Evolutionary conservation across 2,113 vertebrate species (phyloP).

Genomic region (Eleginops maclovinus): DNA sequence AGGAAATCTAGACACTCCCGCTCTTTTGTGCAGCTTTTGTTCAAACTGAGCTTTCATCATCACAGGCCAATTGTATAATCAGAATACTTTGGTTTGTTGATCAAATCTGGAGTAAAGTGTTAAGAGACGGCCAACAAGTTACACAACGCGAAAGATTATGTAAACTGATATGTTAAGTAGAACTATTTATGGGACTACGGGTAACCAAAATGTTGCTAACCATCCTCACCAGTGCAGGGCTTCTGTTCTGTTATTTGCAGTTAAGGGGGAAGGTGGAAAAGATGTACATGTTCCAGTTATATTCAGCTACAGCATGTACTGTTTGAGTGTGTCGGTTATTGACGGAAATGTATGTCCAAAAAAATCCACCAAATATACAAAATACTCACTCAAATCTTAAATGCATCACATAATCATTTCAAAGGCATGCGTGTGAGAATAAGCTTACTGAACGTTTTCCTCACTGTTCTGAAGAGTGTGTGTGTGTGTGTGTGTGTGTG

Average conservation of each 20-base stretch:
- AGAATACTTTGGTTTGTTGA: conserved; percentile 46
- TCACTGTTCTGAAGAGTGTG: conserved; percentile 22
- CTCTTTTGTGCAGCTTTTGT: conserved; percentile 56
- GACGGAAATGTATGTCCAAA: neutral
- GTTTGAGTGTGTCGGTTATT: neutral
- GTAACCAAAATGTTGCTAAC: neutral
- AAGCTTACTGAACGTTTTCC: neutral
- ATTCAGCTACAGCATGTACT: neutral
- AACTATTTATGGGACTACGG: neutral
- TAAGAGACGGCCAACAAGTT: neutral
- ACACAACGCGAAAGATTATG: neutral
- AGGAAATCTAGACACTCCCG: conserved; percentile 61
- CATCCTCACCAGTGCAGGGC: neutral
- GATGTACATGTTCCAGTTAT: neutral
- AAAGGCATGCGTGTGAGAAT: neutral
- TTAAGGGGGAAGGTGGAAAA: neutral
- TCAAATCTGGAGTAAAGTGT: neutral
- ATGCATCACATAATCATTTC: conserved; percentile 2
- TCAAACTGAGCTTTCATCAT: conserved; percentile 43
- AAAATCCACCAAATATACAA: neutral
- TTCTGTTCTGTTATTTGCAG: neutral
- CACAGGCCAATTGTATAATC: conserved; percentile 31
- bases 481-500: conserved; percentile 3
- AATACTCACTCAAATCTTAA: neutral
- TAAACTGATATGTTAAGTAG: neutral